These are phyloP conservation scores for Gallinago paraguaiae DNA, from an alignment of 2,113 vertebrate species.

Conservation along the genomic window DNA sequence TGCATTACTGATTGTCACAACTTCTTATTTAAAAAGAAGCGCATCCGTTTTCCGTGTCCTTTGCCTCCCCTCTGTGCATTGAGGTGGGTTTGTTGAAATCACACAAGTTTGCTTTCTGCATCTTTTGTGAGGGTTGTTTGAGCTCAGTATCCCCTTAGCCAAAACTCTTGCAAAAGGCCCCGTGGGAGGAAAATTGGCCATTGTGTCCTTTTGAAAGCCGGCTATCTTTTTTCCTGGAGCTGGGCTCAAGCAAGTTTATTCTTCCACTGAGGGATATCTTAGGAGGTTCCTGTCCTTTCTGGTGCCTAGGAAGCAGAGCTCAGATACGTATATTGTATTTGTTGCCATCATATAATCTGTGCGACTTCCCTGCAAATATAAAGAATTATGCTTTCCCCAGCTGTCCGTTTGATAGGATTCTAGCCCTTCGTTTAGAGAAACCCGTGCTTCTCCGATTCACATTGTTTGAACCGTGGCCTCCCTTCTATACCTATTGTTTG, in stretches of 20 bases:
- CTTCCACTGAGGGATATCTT: conserved; percentile 53
- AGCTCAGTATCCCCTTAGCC: conserved; percentile 16
- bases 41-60: background rate
- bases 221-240: conserved; percentile 50
- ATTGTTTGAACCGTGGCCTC: conserved; percentile 33
- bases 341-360: conserved; percentile 16
- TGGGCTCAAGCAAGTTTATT: conserved; percentile 43
- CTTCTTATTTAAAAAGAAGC: background rate
- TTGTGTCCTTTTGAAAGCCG: conserved; percentile 48
- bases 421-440: conserved; percentile 29
- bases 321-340: conserved; percentile 41
- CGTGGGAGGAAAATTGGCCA: conserved; percentile 37
- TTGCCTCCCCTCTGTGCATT: background rate
- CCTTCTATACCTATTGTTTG: conserved; percentile 65
- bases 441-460: background rate
- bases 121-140: conserved; percentile 19
- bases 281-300: conserved; percentile 52
- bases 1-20: background rate
- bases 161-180: conserved; percentile 18
- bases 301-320: conserved; percentile 31
- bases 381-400: conserved; percentile 7
- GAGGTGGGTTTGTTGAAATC: background rate
- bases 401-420: conserved; percentile 38
- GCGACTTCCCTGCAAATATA: conserved; percentile 43
- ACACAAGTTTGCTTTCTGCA: background rate